Conservation (phyloP, 2,888 invertebrate genomes). For the Lochmaea crataegi region DNA sequence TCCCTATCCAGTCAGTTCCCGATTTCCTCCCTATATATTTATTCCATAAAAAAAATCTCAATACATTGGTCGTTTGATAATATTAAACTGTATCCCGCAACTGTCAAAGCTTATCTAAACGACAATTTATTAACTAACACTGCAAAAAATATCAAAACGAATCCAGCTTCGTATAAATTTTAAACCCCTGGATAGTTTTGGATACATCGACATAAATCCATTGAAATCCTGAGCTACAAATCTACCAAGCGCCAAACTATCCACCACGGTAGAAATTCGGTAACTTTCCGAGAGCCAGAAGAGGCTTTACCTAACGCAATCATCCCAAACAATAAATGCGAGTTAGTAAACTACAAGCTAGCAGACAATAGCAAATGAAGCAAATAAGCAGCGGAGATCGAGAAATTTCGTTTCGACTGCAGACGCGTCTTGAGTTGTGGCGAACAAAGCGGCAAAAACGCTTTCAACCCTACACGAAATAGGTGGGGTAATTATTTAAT, state of each 20-base stretch:
- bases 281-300: slow-evolving; percentile 27
- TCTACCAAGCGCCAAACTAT: slow-evolving; percentile 21
- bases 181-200: slow-evolving; percentile 4
- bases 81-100: too few relatives aligned
- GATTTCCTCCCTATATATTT: too few relatives aligned
- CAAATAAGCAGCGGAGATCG: slow-evolving; percentile 45
- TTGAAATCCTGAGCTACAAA: slow-evolving; percentile 17
- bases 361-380: slow-evolving; percentile 51
- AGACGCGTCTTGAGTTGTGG: slow-evolving; percentile 39
- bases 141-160: background rate
- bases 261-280: slow-evolving; percentile 21
- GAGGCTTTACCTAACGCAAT: slow-evolving; percentile 38
- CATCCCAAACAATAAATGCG: slow-evolving; percentile 46
- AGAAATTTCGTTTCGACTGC: slow-evolving; percentile 27
- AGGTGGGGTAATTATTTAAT: slow-evolving; percentile 64
- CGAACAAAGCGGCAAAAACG: slow-evolving; percentile 53
- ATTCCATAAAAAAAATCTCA: too few relatives aligned
- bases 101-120: background rate
- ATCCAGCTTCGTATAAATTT: slow-evolving; percentile 10
- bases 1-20: too few relatives aligned
- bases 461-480: slow-evolving; percentile 57
- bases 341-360: slow-evolving; percentile 49
- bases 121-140: background rate
- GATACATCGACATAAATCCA: slow-evolving; percentile 28
- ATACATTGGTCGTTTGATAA: too few relatives aligned